Base-by-base conservation (phyloP, 1,140 invertebrate species). In the Drosophila carrolli region DNA sequence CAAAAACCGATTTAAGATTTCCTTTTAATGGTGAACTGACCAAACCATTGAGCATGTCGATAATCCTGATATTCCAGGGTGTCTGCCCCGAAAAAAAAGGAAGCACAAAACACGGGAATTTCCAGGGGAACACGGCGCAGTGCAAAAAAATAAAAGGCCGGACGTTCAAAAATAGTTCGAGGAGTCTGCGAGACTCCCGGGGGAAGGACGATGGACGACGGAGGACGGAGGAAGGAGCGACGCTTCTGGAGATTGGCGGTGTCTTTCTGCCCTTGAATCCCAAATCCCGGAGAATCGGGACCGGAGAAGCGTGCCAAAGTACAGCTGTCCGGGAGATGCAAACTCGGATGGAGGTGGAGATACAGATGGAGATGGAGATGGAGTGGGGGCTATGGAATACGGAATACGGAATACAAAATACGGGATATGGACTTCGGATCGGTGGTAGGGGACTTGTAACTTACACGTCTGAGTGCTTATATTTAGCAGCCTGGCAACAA, bases 231-330 rank as follows among this genome's bases (percentile, higher is more conserved):
- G 47, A 55, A 58, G 66, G 67, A 65, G 7, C 23, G 38, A 6
- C 13, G 29, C 73, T 75, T 50, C 40, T 51, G 71, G 44, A 75
- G 58, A 75, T 75, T 75, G 72, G 61, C 73, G 73, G 72, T 66
- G 72, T 75, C 73, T 75, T 19, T 41, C 57, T 81, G 78, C 60
- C 60, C 70, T 54, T 77, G 74, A 75, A 75, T 75, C 35, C 19
- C 9, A 19, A 43, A 27, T 32, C 27, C 59, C 19, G 46, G 19
- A 59, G 57, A 48, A 48, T 44, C 29, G 29, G 16, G 38, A 62
- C 32, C 14, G 48, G 48, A 62, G 81, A 76, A 83, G 82, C 82
- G 82, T 86, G 82, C 82, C 82, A 86, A 88, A 88, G 61, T 73
- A 71, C 82, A 78, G 77, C 81, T 84, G 81, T 77, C 79, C 71